Conservation (phyloP, 2,888 invertebrate genomes). For the Patella ulyssiponensis region DNA sequence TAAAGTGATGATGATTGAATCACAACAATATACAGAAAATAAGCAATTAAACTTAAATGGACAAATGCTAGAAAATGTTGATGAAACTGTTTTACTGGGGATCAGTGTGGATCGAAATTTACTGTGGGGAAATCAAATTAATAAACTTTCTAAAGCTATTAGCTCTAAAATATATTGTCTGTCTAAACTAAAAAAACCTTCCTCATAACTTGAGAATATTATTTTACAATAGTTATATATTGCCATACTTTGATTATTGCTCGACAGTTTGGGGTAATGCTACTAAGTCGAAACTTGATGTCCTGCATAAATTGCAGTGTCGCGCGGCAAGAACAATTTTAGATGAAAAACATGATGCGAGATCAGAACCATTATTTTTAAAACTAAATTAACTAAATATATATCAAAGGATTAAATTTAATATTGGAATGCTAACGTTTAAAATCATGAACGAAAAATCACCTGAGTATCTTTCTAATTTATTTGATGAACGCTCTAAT, state of each 20-base stretch:
- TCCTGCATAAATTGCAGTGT: background rate
- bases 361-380: too few relatives aligned
- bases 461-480: too few relatives aligned
- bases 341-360: background rate
- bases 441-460: too few relatives aligned
- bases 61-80: background rate
- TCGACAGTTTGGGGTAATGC: background rate
- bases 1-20: background rate
- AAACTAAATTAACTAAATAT: too few relatives aligned
- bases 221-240: constrained; percentile 3
- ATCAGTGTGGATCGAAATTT: background rate
- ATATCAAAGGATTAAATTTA: too few relatives aligned
- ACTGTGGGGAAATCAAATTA: background rate
- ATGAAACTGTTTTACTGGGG: background rate
- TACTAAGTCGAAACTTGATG: background rate
- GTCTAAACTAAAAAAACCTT: background rate
- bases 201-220: background rate
- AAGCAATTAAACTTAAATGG: background rate
- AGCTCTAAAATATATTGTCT: background rate
- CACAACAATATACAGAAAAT: background rate
- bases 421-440: too few relatives aligned
- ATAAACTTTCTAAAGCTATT: background rate
- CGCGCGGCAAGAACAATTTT: background rate
- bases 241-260: background rate
- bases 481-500: too few relatives aligned